Base-by-base conservation (phyloP, 2,888 invertebrate species). In the Drosophila cognata region DNA sequence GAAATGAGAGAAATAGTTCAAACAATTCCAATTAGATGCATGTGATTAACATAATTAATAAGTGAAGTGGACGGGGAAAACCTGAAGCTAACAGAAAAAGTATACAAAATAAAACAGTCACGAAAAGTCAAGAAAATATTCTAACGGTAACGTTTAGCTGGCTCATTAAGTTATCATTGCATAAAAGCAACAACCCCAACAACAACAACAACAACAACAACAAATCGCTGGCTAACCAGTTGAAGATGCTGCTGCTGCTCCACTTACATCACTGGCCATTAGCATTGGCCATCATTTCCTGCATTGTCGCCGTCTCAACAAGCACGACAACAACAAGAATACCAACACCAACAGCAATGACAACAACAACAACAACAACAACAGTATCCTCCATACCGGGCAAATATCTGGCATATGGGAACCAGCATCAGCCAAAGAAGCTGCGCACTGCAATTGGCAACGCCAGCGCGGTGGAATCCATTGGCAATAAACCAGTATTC, bases 361-460 rank as follows among this genome's bases (percentile, higher is more conserved):
- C 65, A 57, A 29, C 64, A 46, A 25, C 67, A 48, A 16, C 75
- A 48, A 35, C 71, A 51, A 50, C 71, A 56, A 36, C 65, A 57
- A 52, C 74, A 63, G 53, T 77, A 72, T 74, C 79, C 77, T 85
- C 88, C 61, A 90, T 92, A 80, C 92, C 92, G 38, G 92, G 92
- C 73, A 92, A 92, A 91, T 93, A 91, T 86, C 89, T 90, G 74
- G 91, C 92, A 56, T 91, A 90, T 75, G 89, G 88, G 64, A 81
- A 62, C 63, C 83, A 81, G 55, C 81, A 84, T 56, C 77, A 84
- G 76, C 60, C 83, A 13, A 81, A 86, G 82, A 82, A 81, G 67
- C 71, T 89, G 71, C 81, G 81, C 35, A 28, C 61, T 50, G 69
- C 66, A 31, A 10, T 60, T 50, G 68, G 67, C 65, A 76, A 78